These are phyloP conservation scores for Spheniscus mendiculus DNA, from an alignment of 2,113 vertebrate species.

Conservation along the genomic window DNA sequence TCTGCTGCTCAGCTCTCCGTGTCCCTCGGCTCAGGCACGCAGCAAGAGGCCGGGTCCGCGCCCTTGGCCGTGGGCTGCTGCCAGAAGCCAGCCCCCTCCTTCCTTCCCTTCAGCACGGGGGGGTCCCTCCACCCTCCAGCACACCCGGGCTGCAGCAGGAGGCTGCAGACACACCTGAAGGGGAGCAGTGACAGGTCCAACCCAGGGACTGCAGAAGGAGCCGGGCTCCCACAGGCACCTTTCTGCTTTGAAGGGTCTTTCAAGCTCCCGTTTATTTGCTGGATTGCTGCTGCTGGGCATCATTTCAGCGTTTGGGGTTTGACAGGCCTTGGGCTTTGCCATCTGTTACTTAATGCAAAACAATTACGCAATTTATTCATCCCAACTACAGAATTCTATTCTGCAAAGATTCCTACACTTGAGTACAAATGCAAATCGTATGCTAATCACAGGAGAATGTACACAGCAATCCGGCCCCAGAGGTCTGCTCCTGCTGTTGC, in stretches of 20 bases:
- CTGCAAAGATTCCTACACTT: not conserved
- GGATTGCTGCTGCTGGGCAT: not conserved
- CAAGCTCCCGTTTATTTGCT: not conserved
- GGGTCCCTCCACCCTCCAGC: not conserved
- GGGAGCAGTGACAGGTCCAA: too few relatives aligned
- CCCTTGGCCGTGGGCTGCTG: not conserved
- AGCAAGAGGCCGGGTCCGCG: not conserved
- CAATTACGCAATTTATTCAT: not conserved
- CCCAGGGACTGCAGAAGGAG: not conserved
- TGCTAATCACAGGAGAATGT: not conserved
- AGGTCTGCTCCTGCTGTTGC: not conserved
- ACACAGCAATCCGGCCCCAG: not conserved
- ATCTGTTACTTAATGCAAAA: conserved; percentile 16
- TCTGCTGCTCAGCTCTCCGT: not conserved
- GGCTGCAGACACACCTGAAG: not conserved
- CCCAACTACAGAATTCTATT: conserved; percentile 6
- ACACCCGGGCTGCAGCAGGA: not conserved
- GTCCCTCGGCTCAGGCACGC: not conserved
- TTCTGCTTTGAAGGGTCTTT: not conserved
- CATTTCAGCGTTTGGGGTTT: not conserved
- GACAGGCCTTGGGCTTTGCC: not conserved
- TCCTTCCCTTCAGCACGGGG: accelerated
- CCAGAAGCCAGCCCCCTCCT: not conserved
- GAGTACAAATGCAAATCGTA: not conserved
- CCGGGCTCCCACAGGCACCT: accelerated